Conservation (phyloP, 2,888 invertebrate genomes). For the Lepeophtheirus nordmannii region DNA sequence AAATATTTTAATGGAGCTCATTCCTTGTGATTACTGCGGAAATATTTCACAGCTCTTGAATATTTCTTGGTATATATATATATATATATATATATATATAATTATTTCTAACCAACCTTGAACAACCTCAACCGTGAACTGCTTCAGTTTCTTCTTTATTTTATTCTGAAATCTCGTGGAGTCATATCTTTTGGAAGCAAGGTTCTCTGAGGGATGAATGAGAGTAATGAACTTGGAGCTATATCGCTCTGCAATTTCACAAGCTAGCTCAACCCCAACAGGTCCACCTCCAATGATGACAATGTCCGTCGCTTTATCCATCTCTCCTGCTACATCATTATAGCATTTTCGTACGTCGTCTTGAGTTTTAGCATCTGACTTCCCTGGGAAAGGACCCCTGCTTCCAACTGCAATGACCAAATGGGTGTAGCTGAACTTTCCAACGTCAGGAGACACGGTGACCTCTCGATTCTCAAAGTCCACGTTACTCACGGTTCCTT, state of each 20-base stretch:
- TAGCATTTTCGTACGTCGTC: background rate
- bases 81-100: background rate
- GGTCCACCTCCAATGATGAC: constrained; percentile 20
- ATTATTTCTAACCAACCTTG: background rate
- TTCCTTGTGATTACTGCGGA: too few species aligned
- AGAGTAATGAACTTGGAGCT: constrained; percentile 6
- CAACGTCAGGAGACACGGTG: constrained; percentile 9
- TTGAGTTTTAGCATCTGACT: background rate
- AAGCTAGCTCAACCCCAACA: constrained; percentile 23
- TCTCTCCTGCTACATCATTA: background rate
- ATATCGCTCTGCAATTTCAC: constrained; percentile 7
- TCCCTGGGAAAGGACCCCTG: constrained; percentile 18
- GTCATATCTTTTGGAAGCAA: background rate
- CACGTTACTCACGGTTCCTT: constrained; percentile 13
- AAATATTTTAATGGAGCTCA: too few species aligned
- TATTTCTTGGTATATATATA: too few species aligned
- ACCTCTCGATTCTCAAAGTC: constrained; percentile 5
- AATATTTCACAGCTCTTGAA: too few species aligned
- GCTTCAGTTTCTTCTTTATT: background rate
- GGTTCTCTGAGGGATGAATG: constrained; percentile 1
- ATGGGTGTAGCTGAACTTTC: constrained; percentile 11
- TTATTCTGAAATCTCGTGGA: background rate
- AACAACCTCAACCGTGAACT: background rate
- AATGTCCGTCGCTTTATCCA: constrained; percentile 11
- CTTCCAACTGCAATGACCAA: constrained; percentile 22